Percentiles rank a stretch among this genome's conserved stretches.
These are phyloP conservation scores for Epinotia ramella DNA, from an alignment of 2,888 invertebrate genomes.

Conservation along the genomic window DNA sequence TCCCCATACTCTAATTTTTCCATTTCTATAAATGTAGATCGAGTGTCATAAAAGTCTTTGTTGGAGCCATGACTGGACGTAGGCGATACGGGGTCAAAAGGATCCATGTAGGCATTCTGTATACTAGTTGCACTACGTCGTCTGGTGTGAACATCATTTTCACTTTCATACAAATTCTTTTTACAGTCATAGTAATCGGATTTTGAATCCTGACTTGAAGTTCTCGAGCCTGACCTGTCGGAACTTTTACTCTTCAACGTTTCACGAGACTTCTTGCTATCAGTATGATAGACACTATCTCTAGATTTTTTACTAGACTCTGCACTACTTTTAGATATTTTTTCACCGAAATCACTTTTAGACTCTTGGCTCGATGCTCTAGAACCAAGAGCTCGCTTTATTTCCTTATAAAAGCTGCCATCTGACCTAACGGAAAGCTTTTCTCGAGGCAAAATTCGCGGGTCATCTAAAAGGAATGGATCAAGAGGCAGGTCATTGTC, in stretches of 20 bases:
- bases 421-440: conserved; percentile 90
- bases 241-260: conserved; percentile 87
- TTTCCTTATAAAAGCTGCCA: conserved; percentile 89
- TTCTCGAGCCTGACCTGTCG: conserved; percentile 86
- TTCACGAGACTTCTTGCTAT: conserved; percentile 87
- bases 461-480: conserved; percentile 92
- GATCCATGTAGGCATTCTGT: conserved; percentile 76
- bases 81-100: conserved; percentile 82
- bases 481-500: conserved; percentile 89
- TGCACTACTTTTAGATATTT: conserved; percentile 86
- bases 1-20: conserved; percentile 81
- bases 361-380: conserved; percentile 90
- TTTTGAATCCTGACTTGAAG: conserved; percentile 90
- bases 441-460: conserved; percentile 89
- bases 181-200: conserved; percentile 89
- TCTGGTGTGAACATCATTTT: conserved; percentile 63
- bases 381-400: conserved; percentile 87
- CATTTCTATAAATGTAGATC: conserved; percentile 75
- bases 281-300: conserved; percentile 87
- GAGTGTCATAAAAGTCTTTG: conserved; percentile 86
- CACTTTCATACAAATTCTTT: conserved; percentile 77
- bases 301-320: conserved; percentile 88
- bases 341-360: conserved; percentile 88
- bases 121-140: conserved; percentile 71
- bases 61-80: conserved; percentile 89